phyloP scores from a whole-genome alignment of 2,888 invertebrate genomes.

The Melipona beecheii region DNA sequence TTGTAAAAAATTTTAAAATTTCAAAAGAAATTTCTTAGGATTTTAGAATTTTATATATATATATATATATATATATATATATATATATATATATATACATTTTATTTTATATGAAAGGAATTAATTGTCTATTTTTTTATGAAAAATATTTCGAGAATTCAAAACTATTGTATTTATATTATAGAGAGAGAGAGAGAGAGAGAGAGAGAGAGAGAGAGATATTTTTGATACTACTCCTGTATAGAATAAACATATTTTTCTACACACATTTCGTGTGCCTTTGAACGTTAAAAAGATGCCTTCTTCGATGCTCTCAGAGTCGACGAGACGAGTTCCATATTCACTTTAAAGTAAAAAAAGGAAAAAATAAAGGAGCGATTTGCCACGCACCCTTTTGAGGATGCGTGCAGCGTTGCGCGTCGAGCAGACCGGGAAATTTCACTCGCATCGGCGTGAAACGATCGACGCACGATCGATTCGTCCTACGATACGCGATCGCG shows the following conservation, averaged over 20 bases:
- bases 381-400: slow-evolving; percentile 40
- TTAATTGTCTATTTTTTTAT: not conserved
- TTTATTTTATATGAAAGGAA: not conserved
- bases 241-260: not conserved
- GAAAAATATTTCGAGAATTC: not conserved
- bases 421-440: slow-evolving; percentile 52
- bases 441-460: slow-evolving; percentile 41
- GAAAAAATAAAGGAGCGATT: not conserved
- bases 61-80: no score
- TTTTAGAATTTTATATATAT: no score
- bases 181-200: no score
- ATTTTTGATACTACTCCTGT: slow-evolving; percentile 15
- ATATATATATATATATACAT: not conserved
- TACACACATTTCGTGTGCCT: not conserved
- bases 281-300: slow-evolving; percentile 27
- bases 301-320: slow-evolving; percentile 11
- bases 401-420: slow-evolving; percentile 22
- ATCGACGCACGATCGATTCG: slow-evolving; percentile 58
- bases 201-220: not conserved
- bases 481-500: slow-evolving; percentile 34
- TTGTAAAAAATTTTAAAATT: not conserved
- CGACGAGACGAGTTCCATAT: not conserved
- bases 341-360: not conserved
- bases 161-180: not conserved
- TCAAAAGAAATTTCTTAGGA: no score